Conservation (phyloP, 2,797 vertebrate species). For the Coendou prehensilis region DNA sequence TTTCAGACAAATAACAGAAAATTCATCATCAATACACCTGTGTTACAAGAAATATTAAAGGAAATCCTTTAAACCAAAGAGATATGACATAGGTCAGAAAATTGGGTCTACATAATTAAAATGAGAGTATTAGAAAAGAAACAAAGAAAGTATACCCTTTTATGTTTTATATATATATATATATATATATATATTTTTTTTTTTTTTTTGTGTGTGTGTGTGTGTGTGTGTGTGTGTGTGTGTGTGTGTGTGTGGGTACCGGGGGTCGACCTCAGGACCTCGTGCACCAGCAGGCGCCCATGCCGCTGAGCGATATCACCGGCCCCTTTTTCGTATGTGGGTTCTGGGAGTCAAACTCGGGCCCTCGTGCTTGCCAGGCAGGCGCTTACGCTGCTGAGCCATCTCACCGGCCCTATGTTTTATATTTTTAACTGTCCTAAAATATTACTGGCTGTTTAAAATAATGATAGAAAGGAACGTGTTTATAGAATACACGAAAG, state of each 20-base stretch:
- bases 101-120: neutral
- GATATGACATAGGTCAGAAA: constrained; percentile 12
- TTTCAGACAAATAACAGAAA: neutral
- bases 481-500: neutral
- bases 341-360: no score
- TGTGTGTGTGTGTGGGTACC: no score
- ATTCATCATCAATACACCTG: neutral
- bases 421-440: constrained; percentile 12
- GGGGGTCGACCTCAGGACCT: no score
- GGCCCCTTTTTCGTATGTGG: no score
- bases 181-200: neutral
- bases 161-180: neutral
- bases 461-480: neutral
- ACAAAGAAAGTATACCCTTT: constrained; percentile 3
- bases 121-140: constrained; percentile 12
- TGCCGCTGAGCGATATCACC: no score
- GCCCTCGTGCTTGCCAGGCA: no score
- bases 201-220: no score
- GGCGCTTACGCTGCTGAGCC: no score
- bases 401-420: no score
- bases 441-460: neutral
- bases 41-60: constrained; percentile 17
- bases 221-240: no score
- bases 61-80: neutral
- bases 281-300: no score